Evolutionary conservation across 2,797 vertebrate genomes (phyloP), one percentile per base, ranked within the genome.

Genomic region (Tragopan temminckii): DNA sequence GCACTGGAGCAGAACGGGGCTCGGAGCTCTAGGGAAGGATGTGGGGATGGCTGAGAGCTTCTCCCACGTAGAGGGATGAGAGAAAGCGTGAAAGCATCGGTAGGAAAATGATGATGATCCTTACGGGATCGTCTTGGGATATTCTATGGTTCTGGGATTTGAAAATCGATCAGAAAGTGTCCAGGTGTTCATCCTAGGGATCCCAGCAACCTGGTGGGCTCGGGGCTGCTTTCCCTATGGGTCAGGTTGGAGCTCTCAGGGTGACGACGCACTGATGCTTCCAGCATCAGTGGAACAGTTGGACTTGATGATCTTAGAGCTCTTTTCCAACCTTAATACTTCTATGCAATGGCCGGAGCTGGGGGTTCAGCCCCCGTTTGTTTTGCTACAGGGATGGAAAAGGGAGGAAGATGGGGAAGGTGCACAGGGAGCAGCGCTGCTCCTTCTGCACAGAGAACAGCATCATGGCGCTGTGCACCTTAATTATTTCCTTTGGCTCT

Each of bases 401-500:
- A 12, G 63, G 48, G 29, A 21, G 40, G 23, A 11, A 57, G 40
- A 31, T 2, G 58, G 50, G 50, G 27, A 52, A 29, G 27, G 27
- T 10, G 15, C 50, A 9, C 16, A 9, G 27, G 9, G 50, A 52
- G 50, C 48, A 50, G 48, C 48, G 25, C 50, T 2, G 36, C n/a
- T 62, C 7, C 23, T 36, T 40, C 52, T 18, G 58, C 74, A 48
- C 24, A 53, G 53, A 91, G 76, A 91, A 17, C 86, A 79, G 59
- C 45, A 85, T 91, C 59, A 50, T 82, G 57, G 36, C 40, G 67
- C 48, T 52, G 80, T 95, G 83, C 94, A 83, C 87, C 85, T 94
- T 94, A 95, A 96, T 96, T 70, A 91, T 86, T 93, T 92, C 87
- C 89, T 96, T 92, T 92, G 85, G 52, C 70, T 94, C 80, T 87